Evolutionary conservation across 1,140 invertebrate genomes (phyloP).

Genomic region (Neotoxoptera formosana): DNA sequence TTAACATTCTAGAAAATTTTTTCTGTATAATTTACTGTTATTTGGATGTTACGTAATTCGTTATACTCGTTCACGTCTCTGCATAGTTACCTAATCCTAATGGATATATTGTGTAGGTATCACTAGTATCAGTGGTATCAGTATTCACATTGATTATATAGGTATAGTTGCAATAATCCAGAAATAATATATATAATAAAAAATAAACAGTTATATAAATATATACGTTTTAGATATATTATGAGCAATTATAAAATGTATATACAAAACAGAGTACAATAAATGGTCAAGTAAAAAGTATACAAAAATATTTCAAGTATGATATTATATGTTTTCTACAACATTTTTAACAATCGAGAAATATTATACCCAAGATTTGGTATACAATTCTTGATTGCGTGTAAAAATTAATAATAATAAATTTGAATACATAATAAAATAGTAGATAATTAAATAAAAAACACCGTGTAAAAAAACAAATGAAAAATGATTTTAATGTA

Average conservation of each 20-base stretch:
- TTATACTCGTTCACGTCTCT: neutral
- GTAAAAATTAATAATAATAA: neutral
- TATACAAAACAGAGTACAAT: constrained; percentile 23
- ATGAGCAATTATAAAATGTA: constrained; percentile 51
- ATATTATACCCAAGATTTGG: constrained; percentile 22
- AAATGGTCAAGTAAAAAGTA: neutral
- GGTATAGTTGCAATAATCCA: neutral
- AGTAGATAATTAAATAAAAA: neutral
- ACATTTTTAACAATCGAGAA: neutral
- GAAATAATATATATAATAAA: neutral
- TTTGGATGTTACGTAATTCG: neutral
- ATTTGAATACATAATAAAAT: neutral
- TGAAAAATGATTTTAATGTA: neutral
- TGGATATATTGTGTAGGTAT: neutral
- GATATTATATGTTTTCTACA: neutral
- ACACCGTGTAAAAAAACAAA: constrained; percentile 3
- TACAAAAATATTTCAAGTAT: neutral
- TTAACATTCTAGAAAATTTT: neutral
- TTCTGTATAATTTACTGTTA: neutral
- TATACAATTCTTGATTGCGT: constrained; percentile 37
- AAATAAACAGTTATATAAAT: neutral
- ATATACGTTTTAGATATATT: constrained; percentile 14
- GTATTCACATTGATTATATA: too few relatives aligned
- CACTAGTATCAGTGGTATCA: neutral
- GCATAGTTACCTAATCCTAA: neutral